A percentile compares a stretch with the other conserved stretches of the same genome.
These are phyloP conservation scores for Euleptes europaea DNA, from an alignment of 2,113 vertebrate genomes.

Conservation along the genomic window DNA sequence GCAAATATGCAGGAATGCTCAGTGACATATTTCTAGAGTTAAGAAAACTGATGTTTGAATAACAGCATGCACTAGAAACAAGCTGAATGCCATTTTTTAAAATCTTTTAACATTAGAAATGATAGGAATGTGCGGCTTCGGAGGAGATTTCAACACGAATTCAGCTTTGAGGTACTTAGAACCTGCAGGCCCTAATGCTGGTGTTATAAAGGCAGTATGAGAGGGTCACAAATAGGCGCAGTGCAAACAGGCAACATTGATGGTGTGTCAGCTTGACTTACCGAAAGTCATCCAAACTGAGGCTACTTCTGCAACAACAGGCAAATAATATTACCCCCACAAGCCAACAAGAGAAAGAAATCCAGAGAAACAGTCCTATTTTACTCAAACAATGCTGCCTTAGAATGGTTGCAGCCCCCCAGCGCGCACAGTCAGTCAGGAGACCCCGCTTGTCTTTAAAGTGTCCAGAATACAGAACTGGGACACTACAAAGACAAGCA, in stretches of 20 bases:
- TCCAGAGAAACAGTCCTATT: slow-evolving; percentile 49
- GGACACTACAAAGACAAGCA: too few relatives aligned
- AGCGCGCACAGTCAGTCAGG: background rate
- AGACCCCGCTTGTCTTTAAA: background rate
- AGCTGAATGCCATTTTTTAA: background rate
- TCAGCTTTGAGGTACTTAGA: slow-evolving; percentile 20
- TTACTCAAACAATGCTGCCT: background rate
- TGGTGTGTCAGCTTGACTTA: slow-evolving; percentile 82
- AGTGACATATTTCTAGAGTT: background rate
- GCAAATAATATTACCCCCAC: slow-evolving; percentile 81
- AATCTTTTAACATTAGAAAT: slow-evolving; percentile 3
- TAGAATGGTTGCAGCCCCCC: background rate
- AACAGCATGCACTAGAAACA: slow-evolving; percentile 25
- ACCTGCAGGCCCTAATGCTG: slow-evolving; percentile 36
- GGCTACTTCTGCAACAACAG: slow-evolving; percentile 98
- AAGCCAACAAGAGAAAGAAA: slow-evolving; percentile 64
- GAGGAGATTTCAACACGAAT: slow-evolving; percentile 1
- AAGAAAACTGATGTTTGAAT: background rate
- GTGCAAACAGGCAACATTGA: slow-evolving; percentile 69
- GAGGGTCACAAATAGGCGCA: slow-evolving; percentile 59
- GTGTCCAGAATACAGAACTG: too few relatives aligned
- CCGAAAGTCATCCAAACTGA: slow-evolving; percentile 90
- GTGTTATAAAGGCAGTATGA: slow-evolving; percentile 65
- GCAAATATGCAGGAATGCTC: background rate
- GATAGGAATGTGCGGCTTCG: background rate